Conservation (phyloP, 2,797 vertebrate genomes). For the Pelochelys cantorii region DNA sequence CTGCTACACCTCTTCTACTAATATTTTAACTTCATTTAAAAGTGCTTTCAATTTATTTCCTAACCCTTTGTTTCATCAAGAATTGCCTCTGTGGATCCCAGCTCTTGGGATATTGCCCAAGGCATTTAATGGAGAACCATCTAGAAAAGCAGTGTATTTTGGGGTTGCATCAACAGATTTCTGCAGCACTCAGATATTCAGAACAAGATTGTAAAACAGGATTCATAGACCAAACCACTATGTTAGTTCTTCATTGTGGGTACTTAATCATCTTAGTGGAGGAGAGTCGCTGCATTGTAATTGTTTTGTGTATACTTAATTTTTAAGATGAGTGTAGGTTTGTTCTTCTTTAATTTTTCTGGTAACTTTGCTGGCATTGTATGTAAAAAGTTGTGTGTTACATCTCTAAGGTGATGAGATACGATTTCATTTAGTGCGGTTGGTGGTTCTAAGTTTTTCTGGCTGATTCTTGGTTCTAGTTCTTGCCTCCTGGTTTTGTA, state of each 20-base stretch:
- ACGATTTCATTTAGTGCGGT: background rate
- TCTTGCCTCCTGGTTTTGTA: background rate
- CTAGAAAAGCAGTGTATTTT: constrained; percentile 7
- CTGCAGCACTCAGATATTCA: background rate
- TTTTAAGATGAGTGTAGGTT: background rate
- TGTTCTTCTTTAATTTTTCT: background rate
- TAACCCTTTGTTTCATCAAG: background rate
- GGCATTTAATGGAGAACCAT: background rate
- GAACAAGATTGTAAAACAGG: background rate
- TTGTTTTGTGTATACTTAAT: background rate
- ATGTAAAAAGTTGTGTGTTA: background rate
- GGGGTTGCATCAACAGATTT: background rate
- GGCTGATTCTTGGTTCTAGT: background rate
- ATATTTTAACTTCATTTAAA: background rate
- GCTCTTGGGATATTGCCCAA: background rate
- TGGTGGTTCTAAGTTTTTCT: background rate
- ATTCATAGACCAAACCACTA: background rate
- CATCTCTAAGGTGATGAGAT: background rate
- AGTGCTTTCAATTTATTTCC: background rate
- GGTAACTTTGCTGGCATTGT: background rate
- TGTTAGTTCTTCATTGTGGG: background rate
- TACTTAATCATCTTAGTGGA: background rate
- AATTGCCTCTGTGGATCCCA: background rate
- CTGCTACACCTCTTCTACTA: background rate
- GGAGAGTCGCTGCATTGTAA: background rate